These are phyloP conservation scores for Camponotus pennsylvanicus DNA, from an alignment of 1,140 invertebrate genomes.

Conservation along the genomic window DNA sequence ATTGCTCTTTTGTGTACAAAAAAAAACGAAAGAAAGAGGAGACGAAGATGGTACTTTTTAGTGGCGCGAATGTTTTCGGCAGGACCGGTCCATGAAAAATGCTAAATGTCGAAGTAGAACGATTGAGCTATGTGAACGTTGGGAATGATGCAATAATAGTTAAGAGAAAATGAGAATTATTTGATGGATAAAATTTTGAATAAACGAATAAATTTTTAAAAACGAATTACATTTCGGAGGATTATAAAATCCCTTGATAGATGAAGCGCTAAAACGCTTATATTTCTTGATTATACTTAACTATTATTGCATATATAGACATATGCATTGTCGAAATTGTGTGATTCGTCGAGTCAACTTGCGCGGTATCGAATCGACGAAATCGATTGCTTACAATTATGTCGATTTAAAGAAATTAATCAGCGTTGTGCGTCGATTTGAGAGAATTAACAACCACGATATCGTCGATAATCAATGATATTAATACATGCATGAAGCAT, in stretches of 20 bases:
- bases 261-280: neutral
- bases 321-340: neutral
- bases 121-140: slow-evolving; percentile 5
- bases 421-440: neutral
- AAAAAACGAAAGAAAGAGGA: neutral
- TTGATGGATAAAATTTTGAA: neutral
- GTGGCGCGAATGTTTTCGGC: slow-evolving; percentile 58
- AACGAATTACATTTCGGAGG: neutral
- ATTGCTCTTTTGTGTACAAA: slow-evolving; percentile 63
- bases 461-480: neutral
- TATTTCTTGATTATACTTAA: slow-evolving; percentile 10
- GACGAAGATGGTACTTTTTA: slow-evolving; percentile 5
- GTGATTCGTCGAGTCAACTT: slow-evolving; percentile 17
- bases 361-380: neutral
- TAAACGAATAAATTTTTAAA: neutral
- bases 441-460: neutral
- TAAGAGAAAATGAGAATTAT: neutral
- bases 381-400: neutral
- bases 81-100: slow-evolving; percentile 51
- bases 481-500: neutral
- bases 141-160: slow-evolving; percentile 36
- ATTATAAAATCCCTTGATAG: neutral
- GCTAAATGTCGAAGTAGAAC: slow-evolving; percentile 38
- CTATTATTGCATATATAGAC: slow-evolving; percentile 35
- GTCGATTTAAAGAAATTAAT: slow-evolving; percentile 4